These are phyloP conservation scores for Acanthornis magna DNA, from an alignment of 2,797 vertebrate species.

Conservation along the genomic window DNA sequence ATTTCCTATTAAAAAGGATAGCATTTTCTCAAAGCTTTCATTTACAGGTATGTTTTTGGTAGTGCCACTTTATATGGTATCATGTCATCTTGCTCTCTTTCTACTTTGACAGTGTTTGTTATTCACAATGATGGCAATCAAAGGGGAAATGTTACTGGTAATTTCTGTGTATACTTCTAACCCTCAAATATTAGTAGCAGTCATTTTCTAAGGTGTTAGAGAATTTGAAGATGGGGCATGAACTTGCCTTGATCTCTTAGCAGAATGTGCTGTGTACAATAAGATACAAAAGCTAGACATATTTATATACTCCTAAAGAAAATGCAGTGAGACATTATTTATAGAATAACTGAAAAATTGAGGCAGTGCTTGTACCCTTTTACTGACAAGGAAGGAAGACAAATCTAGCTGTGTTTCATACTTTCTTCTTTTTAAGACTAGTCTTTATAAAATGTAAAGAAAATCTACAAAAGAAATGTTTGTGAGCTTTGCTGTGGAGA, in stretches of 20 bases:
- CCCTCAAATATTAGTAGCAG: conserved; percentile 40
- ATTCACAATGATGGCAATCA: conserved; percentile 46
- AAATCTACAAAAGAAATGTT: conserved; percentile 1
- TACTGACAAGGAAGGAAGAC: neutral
- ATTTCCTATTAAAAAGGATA: conserved; percentile 18
- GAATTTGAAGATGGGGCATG: neutral
- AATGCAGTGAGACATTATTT: neutral
- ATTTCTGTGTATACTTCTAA: conserved; percentile 41
- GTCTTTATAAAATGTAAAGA: neutral
- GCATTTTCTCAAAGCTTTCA: conserved; percentile 25
- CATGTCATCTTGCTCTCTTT: conserved; percentile 44
- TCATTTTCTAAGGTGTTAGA: neutral
- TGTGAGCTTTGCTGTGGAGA: neutral
- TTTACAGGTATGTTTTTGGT: conserved; percentile 52
- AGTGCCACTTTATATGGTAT: conserved; percentile 49
- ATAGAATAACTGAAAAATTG: neutral
- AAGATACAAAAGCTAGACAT: neutral
- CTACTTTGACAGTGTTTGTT: conserved; percentile 50
- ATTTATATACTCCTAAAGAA: neutral
- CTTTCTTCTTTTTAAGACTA: neutral
- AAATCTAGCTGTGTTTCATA: neutral
- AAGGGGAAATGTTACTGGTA: conserved; percentile 47
- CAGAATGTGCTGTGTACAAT: neutral
- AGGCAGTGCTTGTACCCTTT: neutral
- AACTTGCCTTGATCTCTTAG: conserved; percentile 22